Evolutionary conservation across 2,797 vertebrate genomes (phyloP).

Genomic region (Cynodonichthys magdalenae): DNA sequence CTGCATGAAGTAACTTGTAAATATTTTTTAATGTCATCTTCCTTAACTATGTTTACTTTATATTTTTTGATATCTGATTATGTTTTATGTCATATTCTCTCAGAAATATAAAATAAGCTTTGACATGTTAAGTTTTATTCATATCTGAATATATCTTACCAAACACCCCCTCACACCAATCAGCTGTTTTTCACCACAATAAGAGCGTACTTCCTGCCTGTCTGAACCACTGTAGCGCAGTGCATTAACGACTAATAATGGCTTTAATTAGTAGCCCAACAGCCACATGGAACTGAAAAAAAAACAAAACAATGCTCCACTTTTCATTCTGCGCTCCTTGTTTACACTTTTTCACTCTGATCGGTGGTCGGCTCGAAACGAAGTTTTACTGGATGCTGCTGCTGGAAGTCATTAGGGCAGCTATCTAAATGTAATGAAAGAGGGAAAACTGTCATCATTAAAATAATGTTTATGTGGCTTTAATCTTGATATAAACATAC

Average conservation of each 20-base stretch:
- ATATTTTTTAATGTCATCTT: no score
- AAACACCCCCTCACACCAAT: slow-evolving; percentile 5
- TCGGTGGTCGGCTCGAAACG: slow-evolving; percentile 46
- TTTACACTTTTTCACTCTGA: slow-evolving; percentile 69
- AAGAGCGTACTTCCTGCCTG: slow-evolving; percentile 33
- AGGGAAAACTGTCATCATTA: slow-evolving; percentile 54
- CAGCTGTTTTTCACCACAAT: slow-evolving; percentile 13
- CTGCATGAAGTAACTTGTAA: no score
- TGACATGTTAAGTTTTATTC: not conserved
- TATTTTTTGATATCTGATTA: not conserved
- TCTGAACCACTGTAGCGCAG: slow-evolving; percentile 61
- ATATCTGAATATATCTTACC: not conserved
- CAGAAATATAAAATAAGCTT: not conserved
- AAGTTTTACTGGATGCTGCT: slow-evolving; percentile 54
- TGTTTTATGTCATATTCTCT: not conserved
- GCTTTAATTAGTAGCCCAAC: slow-evolving; percentile 75
- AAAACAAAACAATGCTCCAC: slow-evolving; percentile 38
- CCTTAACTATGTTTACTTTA: no score
- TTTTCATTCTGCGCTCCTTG: slow-evolving; percentile 64
- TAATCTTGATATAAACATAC: slow-evolving; percentile 55
- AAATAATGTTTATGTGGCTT: slow-evolving; percentile 66
- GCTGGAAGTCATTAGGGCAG: slow-evolving; percentile 61
- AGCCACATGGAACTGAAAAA: slow-evolving; percentile 65
- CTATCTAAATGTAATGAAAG: slow-evolving; percentile 56
- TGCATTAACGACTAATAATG: slow-evolving; percentile 79